Conservation (phyloP, 2,113 vertebrate genomes). For the Mola mola region DNA sequence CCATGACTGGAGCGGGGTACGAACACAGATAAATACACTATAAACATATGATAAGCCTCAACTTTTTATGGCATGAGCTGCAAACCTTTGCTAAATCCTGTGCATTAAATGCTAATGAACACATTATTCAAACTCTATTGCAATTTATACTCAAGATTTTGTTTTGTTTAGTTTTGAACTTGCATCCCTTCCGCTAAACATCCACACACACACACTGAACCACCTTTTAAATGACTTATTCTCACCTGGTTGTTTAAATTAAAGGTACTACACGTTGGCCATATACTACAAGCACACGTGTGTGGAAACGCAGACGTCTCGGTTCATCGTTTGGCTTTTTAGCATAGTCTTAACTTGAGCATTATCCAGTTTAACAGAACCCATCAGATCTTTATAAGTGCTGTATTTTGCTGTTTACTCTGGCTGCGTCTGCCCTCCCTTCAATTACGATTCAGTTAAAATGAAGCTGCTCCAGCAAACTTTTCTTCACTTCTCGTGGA, state of each 20-base stretch:
- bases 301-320: slow-evolving; percentile 23
- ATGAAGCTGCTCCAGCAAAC: slow-evolving; percentile 48
- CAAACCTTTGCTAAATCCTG: not conserved
- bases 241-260: too few relatives aligned
- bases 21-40: too few relatives aligned
- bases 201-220: too few relatives aligned
- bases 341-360: slow-evolving; percentile 54
- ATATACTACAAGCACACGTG: slow-evolving; percentile 6
- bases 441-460: slow-evolving; percentile 20
- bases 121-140: slow-evolving; percentile 18
- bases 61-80: too few relatives aligned
- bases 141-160: too few relatives aligned
- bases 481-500: slow-evolving; percentile 56
- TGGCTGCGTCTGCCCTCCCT: slow-evolving; percentile 22
- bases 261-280: too few relatives aligned
- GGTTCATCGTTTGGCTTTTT: slow-evolving; percentile 50
- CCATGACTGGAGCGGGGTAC: slow-evolving; percentile 84
- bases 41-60: too few relatives aligned
- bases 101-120: not conserved
- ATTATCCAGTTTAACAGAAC: slow-evolving; percentile 65
- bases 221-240: slow-evolving; percentile 36
- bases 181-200: slow-evolving; percentile 13
- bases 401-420: slow-evolving; percentile 66
- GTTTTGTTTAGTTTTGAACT: too few relatives aligned
- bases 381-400: slow-evolving; percentile 57